Evolutionary conservation across 1,140 invertebrate genomes (phyloP).

Genomic region (Caerostris darwini): DNA sequence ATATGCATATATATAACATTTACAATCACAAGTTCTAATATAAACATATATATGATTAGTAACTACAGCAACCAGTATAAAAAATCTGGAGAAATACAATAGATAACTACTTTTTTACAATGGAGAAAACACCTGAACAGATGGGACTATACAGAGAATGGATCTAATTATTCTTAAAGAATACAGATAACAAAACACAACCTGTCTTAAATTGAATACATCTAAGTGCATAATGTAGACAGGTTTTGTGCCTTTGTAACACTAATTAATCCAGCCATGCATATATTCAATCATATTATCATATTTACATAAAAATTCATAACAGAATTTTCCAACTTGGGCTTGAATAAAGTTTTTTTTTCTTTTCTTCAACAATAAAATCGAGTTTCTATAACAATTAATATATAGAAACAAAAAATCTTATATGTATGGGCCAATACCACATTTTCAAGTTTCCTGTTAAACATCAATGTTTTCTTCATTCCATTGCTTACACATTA

Average conservation of each 20-base stretch:
- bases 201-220: slow-evolving; percentile 61
- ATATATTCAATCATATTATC: background rate
- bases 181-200: slow-evolving; percentile 65
- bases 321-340: slow-evolving; percentile 21
- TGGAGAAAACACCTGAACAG: slow-evolving; percentile 61
- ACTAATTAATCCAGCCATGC: slow-evolving; percentile 25
- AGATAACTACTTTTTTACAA: slow-evolving; percentile 74
- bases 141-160: slow-evolving; percentile 73
- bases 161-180: slow-evolving; percentile 34
- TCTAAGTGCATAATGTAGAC: slow-evolving; percentile 32
- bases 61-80: background rate
- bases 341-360: background rate
- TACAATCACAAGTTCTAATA: slow-evolving; percentile 26
- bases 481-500: background rate
- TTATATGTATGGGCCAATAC: background rate
- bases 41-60: slow-evolving; percentile 6
- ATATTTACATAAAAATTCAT: background rate
- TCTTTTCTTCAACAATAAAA: slow-evolving; percentile 16
- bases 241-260: slow-evolving; percentile 73
- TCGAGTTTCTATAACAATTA: slow-evolving; percentile 38
- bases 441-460: slow-evolving; percentile 16
- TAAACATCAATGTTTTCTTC: slow-evolving; percentile 32
- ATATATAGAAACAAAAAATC: slow-evolving; percentile 42
- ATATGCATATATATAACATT: slow-evolving; percentile 45
- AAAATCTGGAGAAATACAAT: slow-evolving; percentile 43